Evolutionary conservation across 2,888 invertebrate genomes (phyloP).

Genomic region (Caenorhabditis wallacei): DNA sequence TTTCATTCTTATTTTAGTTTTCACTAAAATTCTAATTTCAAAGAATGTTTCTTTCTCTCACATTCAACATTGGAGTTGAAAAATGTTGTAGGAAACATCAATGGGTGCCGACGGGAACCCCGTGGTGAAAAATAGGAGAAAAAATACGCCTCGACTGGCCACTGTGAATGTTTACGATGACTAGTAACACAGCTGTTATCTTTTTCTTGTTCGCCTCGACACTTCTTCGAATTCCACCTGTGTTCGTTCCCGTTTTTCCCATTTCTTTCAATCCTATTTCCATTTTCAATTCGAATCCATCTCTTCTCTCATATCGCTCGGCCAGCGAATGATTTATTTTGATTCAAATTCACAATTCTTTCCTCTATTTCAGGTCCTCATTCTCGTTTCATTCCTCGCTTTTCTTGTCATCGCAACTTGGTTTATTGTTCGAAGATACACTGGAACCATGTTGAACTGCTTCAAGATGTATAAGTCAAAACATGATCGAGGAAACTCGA

Average conservation of each 20-base stretch:
- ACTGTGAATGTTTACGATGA: constrained; percentile 60
- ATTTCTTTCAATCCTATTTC: constrained; percentile 35
- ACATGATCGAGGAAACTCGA: constrained; percentile 47
- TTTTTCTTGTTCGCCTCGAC: constrained; percentile 43
- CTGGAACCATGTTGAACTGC: constrained; percentile 63
- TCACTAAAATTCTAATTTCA: constrained; percentile 34
- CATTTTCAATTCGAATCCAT: constrained; percentile 9
- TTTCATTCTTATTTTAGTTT: background rate
- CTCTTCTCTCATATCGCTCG: constrained; percentile 2
- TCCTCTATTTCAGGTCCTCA: constrained; percentile 48
- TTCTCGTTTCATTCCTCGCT: constrained; percentile 37
- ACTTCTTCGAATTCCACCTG: constrained; percentile 60
- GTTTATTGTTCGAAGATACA: constrained; percentile 34
- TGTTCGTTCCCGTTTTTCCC: constrained; percentile 34
- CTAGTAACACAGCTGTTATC: constrained; percentile 66
- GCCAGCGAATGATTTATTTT: constrained; percentile 17
- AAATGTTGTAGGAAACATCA: constrained; percentile 55
- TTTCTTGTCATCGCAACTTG: constrained; percentile 43
- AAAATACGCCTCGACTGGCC: constrained; percentile 35
- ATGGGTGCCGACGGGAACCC: constrained; percentile 58
- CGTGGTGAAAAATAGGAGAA: constrained; percentile 43
- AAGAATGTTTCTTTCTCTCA: too few species aligned
- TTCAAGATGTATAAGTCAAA: constrained; percentile 63
- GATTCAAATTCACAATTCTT: constrained; percentile 4
- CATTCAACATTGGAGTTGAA: constrained; percentile 22